Base-by-base conservation (phyloP, 2,888 invertebrate species). In the Phymatocera aterrima region DNA sequence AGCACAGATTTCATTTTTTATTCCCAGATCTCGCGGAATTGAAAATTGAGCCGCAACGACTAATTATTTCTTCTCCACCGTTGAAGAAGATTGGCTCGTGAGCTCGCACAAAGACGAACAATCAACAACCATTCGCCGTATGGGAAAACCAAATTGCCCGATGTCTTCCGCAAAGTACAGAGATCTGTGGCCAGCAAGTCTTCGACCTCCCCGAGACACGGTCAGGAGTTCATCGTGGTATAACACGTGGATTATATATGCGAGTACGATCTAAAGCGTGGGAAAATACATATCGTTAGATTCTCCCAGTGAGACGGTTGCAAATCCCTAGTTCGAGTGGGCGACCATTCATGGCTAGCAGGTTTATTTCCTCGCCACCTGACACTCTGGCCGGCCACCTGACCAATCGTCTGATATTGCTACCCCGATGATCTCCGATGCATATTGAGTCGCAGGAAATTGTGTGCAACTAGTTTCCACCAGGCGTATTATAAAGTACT, bases 261-360 rank as follows among this genome's bases (percentile, higher is more conserved):
- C 1, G 72, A 72, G 28, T 34, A 6, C 34, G 48, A 72, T 51
- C 72, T 34, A 4, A 34, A 37, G 40, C 75, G 75, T 75, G 75
- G 75, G 75, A 75, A 75, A 75, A 54, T 51, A 31, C 18, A 34
- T 18, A 72, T 72, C 72, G 31, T n/a, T 72, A 72, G 72, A 72
- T 51, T 48, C 43, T 51, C n/a, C 72, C 3, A 72, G 31, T 68
- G 37, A 40, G 57, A 75, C 40, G 75, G 40, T 75, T 21, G 75
- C 75, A 60, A 57, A 75, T 37, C 40, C n/a, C 43, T 37, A 54
- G 24, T 75, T 54, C 43, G 75, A 80, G 82, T 81, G 79, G 81
- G 82, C 81, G 82, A 77, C 78, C 81, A 82, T 81, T 83, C 83
- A 82, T 81, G 81, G 80, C 65, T 79, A 79, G 78, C 80, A 70